A percentile compares a stretch with the other conserved stretches of the same genome.
Evolutionary conservation across 2,797 vertebrate species (phyloP).

Genomic region (Crypturellus tataupa): DNA sequence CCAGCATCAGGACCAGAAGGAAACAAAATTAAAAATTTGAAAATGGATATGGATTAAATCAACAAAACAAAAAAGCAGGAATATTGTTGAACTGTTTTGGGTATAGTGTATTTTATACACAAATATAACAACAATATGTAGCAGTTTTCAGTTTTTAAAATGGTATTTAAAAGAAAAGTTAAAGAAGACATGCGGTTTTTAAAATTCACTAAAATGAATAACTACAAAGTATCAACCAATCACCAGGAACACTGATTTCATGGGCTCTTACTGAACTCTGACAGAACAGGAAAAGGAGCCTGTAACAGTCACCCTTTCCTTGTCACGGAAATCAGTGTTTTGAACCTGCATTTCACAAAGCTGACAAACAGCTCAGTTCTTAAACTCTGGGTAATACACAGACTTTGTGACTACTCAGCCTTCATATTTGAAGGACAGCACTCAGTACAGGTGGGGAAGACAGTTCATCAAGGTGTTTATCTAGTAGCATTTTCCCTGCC

Average conservation of each 20-base stretch:
- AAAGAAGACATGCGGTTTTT: background rate
- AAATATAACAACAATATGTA: constrained; percentile 71
- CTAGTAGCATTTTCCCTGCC: background rate
- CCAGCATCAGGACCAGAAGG: constrained; percentile 79
- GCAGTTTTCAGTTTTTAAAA: background rate
- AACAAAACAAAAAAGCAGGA: constrained; percentile 75
- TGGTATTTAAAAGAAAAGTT: constrained; percentile 1
- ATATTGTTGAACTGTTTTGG: constrained; percentile 70
- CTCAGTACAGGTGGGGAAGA: background rate
- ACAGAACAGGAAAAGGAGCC: background rate
- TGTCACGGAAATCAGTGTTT: background rate
- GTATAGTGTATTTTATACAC: constrained; percentile 57
- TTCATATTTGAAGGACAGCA: background rate
- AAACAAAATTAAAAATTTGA: constrained; percentile 74
- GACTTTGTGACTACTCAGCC: background rate
- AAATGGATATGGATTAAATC: constrained; percentile 80
- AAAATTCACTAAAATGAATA: background rate
- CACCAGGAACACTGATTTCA: background rate
- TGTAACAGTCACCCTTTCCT: background rate
- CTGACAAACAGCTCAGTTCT: background rate
- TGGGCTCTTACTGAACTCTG: background rate
- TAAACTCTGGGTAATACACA: background rate
- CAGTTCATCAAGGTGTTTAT: background rate
- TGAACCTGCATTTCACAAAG: background rate
- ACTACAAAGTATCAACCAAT: background rate